Percentiles rank a stretch among this genome's conserved stretches.
phyloP scores from a whole-genome alignment of 2,113 vertebrate genomes.

The Tyto alba region DNA sequence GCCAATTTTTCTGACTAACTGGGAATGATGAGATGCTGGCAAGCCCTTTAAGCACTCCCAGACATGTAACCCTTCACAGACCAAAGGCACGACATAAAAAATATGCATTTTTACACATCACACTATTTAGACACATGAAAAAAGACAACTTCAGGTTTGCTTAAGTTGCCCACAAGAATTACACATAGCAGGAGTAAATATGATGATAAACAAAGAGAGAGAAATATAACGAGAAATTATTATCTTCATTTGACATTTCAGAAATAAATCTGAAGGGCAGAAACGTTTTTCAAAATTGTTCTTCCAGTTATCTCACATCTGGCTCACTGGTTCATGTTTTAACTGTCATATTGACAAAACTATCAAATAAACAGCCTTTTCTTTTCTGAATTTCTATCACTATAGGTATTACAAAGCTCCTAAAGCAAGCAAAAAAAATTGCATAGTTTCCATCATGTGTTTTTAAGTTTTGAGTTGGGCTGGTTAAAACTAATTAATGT shows the following conservation, averaged over 20 bases:
- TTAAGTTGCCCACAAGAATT: not conserved
- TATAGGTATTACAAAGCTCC: not conserved
- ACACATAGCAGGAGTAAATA: not conserved
- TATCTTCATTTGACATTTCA: not conserved
- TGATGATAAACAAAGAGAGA: not conserved
- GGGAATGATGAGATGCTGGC: slow-evolving; percentile 27
- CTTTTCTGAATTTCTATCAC: not conserved
- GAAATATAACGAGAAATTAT: not conserved
- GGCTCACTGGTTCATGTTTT: not conserved
- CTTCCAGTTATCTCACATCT: not conserved
- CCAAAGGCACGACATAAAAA: not conserved
- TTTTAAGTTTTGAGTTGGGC: not conserved
- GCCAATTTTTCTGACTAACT: slow-evolving; percentile 38
- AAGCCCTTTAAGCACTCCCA: not conserved
- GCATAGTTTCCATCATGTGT: not conserved
- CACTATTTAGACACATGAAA: not conserved
- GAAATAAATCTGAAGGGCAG: not conserved
- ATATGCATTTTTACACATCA: not conserved
- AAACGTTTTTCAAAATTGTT: not conserved
- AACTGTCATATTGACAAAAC: not conserved
- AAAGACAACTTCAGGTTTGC: not conserved
- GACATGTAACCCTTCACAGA: not conserved
- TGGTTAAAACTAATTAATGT: not conserved
- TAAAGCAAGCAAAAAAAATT: not conserved
- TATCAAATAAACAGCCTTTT: not conserved